Evolutionary conservation across 2,888 invertebrate genomes (phyloP).

Genomic region (Linnaemya vulpina): DNA sequence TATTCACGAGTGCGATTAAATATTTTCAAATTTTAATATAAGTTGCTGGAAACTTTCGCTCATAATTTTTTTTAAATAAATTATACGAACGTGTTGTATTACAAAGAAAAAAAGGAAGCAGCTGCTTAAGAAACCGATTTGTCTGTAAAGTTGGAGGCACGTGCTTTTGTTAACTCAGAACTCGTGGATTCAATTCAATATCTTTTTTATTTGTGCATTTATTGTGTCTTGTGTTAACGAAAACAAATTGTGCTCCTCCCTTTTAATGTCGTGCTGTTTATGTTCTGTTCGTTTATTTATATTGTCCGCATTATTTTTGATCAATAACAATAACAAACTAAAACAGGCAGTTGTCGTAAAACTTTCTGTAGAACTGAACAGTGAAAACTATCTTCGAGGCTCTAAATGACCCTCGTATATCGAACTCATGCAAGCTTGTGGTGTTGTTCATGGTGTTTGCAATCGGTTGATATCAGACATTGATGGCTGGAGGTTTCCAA

Average conservation of each 20-base stretch:
- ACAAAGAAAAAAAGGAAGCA: neutral
- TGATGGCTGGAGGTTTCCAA: neutral
- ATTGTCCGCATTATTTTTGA: neutral
- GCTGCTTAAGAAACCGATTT: neutral
- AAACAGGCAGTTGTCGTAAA: no score
- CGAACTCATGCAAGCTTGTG: no score
- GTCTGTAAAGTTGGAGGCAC: neutral
- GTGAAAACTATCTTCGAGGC: no score
- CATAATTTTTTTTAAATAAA: no score
- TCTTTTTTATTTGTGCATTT: neutral
- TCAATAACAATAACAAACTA: neutral
- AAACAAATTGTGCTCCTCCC: neutral
- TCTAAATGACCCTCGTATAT: no score
- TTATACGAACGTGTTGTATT: no score
- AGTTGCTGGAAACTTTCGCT: no score
- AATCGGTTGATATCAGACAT: neutral
- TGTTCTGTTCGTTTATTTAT: neutral
- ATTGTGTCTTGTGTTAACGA: neutral
- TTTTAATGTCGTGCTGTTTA: neutral
- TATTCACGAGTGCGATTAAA: no score
- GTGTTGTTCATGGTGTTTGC: neutral
- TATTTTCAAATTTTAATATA: no score
- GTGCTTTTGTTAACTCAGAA: conserved; percentile 3
- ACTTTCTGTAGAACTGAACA: no score
- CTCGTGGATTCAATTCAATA: neutral